Evolutionary conservation across 2,113 vertebrate genomes (phyloP).

Genomic region (Holacanthus passer): DNA sequence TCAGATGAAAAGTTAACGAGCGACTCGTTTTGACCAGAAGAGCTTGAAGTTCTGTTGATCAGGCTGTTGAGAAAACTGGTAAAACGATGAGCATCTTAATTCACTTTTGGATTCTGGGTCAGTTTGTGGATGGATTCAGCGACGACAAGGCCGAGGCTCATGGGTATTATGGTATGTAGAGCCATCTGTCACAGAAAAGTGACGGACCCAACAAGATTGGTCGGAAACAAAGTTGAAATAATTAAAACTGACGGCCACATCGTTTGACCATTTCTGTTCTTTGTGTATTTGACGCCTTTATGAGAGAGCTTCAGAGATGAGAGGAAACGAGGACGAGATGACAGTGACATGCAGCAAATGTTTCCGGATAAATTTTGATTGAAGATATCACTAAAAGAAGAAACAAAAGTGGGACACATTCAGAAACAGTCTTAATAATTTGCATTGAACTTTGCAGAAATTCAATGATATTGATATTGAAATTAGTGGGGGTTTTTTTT

Average conservation of each 20-base stretch:
- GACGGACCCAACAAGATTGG: neutral
- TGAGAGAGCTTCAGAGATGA: neutral
- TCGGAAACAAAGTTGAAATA: neutral
- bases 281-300: neutral
- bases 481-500: neutral
- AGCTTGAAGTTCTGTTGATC: neutral
- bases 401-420: too few species aligned
- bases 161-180: constrained; percentile 8
- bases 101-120: constrained; percentile 3
- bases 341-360: neutral
- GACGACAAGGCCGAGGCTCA: neutral
- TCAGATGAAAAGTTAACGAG: neutral
- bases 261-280: too few species aligned
- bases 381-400: neutral
- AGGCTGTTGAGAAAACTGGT: neutral
- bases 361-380: neutral
- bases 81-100: neutral
- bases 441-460: neutral
- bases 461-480: neutral
- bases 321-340: neutral
- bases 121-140: neutral
- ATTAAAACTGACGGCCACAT: neutral
- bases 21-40: neutral
- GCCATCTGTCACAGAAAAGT: neutral
- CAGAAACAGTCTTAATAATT: neutral